These are phyloP conservation scores for Proterorhinus semilunaris DNA, from an alignment of 2,113 vertebrate genomes.

Conservation along the genomic window DNA sequence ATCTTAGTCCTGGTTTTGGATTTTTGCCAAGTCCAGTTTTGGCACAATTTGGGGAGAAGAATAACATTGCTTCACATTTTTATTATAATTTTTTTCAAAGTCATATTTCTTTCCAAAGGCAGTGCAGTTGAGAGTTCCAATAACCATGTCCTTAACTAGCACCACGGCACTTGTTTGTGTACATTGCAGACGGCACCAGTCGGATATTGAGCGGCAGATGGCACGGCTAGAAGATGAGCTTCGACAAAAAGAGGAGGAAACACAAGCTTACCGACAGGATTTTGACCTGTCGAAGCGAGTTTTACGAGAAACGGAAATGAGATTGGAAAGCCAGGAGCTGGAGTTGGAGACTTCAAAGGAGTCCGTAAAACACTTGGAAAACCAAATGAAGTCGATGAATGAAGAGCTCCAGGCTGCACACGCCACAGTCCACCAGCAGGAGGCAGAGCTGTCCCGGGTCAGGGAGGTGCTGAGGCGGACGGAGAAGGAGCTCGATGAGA, in stretches of 20 bases:
- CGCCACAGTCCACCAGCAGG: slow-evolving; percentile 64
- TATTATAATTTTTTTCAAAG: too few relatives aligned
- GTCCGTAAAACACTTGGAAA: slow-evolving; percentile 62
- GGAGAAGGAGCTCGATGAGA: slow-evolving; percentile 75
- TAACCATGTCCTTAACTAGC: neutral
- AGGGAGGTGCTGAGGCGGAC: slow-evolving; percentile 77
- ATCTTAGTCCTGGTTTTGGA: too few relatives aligned
- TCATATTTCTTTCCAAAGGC: too few relatives aligned
- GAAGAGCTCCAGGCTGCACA: slow-evolving; percentile 74
- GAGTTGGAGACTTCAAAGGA: slow-evolving; percentile 46
- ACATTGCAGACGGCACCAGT: slow-evolving; percentile 74
- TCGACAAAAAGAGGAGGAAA: slow-evolving; percentile 75
- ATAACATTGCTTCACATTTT: too few relatives aligned
- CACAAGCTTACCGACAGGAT: slow-evolving; percentile 35
- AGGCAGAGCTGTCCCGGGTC: slow-evolving; percentile 75
- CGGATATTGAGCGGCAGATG: slow-evolving; percentile 74
- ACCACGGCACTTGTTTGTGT: slow-evolving; percentile 5
- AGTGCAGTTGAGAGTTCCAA: too few relatives aligned
- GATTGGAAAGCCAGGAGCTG: slow-evolving; percentile 46
- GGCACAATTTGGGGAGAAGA: too few relatives aligned
- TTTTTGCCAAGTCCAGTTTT: too few relatives aligned
- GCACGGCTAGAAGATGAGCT: slow-evolving; percentile 67
- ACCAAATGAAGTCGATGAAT: slow-evolving; percentile 73
- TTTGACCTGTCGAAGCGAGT: slow-evolving; percentile 48
- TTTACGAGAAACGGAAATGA: slow-evolving; percentile 51